These are phyloP conservation scores for Malaclemys terrapin DNA, from an alignment of 2,113 vertebrate genomes.

Conservation along the genomic window DNA sequence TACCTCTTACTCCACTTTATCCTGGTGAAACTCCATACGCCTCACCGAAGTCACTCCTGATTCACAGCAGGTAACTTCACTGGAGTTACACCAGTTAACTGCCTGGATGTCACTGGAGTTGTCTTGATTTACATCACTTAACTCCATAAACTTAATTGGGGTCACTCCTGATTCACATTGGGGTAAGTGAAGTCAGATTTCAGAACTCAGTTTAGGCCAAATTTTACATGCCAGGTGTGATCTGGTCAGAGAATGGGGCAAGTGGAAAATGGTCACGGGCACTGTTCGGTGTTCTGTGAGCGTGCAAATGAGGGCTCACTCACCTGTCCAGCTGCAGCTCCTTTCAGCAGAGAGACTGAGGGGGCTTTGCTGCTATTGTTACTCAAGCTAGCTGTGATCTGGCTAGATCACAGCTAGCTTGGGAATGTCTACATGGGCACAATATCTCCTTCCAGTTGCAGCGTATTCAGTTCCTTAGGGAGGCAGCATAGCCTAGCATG, in stretches of 20 bases:
- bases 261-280: background rate
- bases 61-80: background rate
- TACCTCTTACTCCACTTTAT: too few relatives aligned
- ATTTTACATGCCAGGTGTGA: background rate
- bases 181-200: too few relatives aligned
- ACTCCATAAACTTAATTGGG: background rate
- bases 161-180: background rate
- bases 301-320: rapidly evolving
- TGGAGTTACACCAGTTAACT: background rate
- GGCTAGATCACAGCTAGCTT: too few relatives aligned
- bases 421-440: too few relatives aligned
- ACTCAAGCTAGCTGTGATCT: too few relatives aligned
- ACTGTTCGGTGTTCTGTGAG: rapidly evolving
- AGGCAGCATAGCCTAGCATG: too few relatives aligned
- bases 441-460: too few relatives aligned
- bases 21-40: too few relatives aligned
- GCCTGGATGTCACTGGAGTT: background rate
- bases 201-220: rapidly evolving
- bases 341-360: too few relatives aligned
- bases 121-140: background rate
- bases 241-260: background rate
- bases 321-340: too few relatives aligned
- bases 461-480: too few relatives aligned
- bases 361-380: too few relatives aligned
- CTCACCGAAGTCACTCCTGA: background rate